Base-by-base conservation (phyloP, 2,797 vertebrate species). In the Austrolebias charrua region DNA sequence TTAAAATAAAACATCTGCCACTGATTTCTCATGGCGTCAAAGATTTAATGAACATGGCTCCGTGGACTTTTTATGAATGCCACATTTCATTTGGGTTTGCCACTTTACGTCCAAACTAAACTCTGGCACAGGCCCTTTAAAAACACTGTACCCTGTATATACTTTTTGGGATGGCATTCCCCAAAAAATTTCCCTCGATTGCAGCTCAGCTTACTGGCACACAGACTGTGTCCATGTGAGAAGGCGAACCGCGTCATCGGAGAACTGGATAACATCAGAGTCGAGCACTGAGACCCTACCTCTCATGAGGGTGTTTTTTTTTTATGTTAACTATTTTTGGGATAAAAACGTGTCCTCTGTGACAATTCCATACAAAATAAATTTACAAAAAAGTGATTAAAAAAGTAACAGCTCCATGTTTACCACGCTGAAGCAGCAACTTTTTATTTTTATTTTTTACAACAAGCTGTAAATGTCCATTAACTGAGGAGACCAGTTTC, bases 1-100 rank as follows among this genome's bases (percentile, higher is more conserved):
- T 79, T 82, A 70, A 85, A 24, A 24, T 24, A 24, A 89, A 90
- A 92, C 92, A 93, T 93, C 92, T 93, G 92, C 73, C 87, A 81
- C 75, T 85, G 79, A 90, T 93, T 93, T 91, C 42, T 79, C 71
- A 63, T 84, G 92, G 91, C 91, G 90, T 93, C 92, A 87, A 89
- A 75, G 80, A 24, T 78, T 78, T 89, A 92, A 92, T 92, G 87
- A 92, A 90, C 55, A 76, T 6, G 85, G 75, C 90, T 89, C 83
- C 80, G 58, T 71, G 83, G 71, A 85, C 81, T 70, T 82, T 48
- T 75, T 88, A 87, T 69, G 86, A 90, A 85, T 78, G 82, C 80
- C 85, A 87, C 84, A 84, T 86, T 87, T 88, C 59, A 87, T 85
- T 86, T 86, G 81, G 60, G 71, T 83, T 85, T 12, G 55, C 77